Evolutionary conservation across 2,797 vertebrate species (phyloP), one percentile per base, ranked within the genome.

Genomic region (Protonibea diacanthus): DNA sequence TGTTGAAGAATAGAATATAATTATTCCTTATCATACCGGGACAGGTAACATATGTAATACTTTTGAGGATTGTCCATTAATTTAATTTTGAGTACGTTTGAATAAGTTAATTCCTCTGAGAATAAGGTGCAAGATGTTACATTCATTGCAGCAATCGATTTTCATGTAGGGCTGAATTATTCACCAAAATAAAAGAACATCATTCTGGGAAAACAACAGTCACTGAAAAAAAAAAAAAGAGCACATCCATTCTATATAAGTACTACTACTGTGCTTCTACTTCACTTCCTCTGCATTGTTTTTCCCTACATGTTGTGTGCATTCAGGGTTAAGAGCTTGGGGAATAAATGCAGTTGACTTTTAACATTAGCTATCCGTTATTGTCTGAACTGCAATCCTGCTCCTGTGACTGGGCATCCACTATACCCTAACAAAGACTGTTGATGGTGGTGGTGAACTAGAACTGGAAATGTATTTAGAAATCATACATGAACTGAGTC

Each of bases 1-100:
- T 49, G 45, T 18, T 70, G 21, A 27, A 4, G 42, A 63, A 64
- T 2, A 42, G 5, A 72, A 55, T 44, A 65, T 51, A 62, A 69
- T 60, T 57, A 58, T 8, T 27, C 57, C 42, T 77, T 53, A 70
- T 67, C 25, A 27, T 52, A 38, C 47, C 12, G 15, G 29, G 33
- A 62, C 44, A 60, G 44, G 38, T 56, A 33, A 33, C 5, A 25
- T 56, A 33, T 81, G 8, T 5, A 60, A 33, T 12, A 27, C 20
- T 45, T 48, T 11, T 10, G 2, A 44, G 15, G 10, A 25, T 18
- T 65, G 60, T 51, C 1, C 8, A 2, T 51, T 33, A 2, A 72
- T 71, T 66, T 72, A 1, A 45, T 73, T 72, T 5, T 3, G 7
- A 25, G 25, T 15, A 56, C 33, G 45, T 33, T 14, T 33, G 42